Percentiles rank a stretch among this genome's conserved stretches.
These are phyloP conservation scores for Maniola hyperantus DNA, from an alignment of 2,888 invertebrate species.

Conservation along the genomic window DNA sequence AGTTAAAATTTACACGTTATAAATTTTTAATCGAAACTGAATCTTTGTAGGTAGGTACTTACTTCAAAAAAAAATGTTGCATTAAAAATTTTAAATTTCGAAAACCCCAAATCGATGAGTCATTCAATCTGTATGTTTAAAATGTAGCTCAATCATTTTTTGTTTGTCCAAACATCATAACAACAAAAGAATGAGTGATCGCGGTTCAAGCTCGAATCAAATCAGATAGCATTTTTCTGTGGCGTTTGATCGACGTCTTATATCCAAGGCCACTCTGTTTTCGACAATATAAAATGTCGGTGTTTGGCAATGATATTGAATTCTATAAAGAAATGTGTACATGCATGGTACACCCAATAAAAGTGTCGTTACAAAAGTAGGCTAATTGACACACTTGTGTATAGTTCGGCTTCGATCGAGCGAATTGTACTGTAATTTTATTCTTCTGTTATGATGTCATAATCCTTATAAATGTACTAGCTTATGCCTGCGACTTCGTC, in stretches of 20 bases:
- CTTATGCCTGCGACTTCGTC: too few species aligned
- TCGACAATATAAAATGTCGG: constrained; percentile 38
- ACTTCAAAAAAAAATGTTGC: constrained; percentile 16
- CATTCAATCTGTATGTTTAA: constrained; percentile 38
- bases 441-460: background rate
- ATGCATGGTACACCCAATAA: background rate
- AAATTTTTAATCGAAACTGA: background rate
- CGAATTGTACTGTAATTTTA: background rate
- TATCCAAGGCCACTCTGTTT: constrained; percentile 66
- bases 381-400: constrained; percentile 8
- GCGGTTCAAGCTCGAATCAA: constrained; percentile 47
- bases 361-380: constrained; percentile 5
- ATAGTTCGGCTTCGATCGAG: background rate
- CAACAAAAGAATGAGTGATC: constrained; percentile 69
- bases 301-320: constrained; percentile 41
- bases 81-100: constrained; percentile 16
- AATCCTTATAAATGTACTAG: background rate
- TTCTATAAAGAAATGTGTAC: background rate
- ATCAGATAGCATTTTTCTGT: constrained; percentile 54
- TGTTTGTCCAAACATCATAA: constrained; percentile 44
- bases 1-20: too few species aligned
- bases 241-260: constrained; percentile 78
- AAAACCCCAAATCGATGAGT: constrained; percentile 32
- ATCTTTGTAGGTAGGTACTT: background rate
- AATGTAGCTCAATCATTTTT: constrained; percentile 41